Conservation (phyloP, 2,113 vertebrate species). For the Heterotilapia buettikoferi region DNA sequence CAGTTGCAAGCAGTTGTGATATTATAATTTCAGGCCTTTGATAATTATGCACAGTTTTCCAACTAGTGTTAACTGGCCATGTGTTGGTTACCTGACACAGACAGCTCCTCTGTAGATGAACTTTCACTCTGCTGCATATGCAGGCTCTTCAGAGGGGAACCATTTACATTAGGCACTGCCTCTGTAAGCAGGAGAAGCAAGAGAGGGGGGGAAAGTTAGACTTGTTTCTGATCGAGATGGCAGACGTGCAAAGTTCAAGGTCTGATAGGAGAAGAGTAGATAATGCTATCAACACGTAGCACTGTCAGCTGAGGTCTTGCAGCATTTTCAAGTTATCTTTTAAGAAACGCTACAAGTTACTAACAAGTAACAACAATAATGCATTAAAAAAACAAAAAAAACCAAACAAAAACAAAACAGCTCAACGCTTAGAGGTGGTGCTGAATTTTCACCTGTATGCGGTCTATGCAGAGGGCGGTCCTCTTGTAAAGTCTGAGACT, state of each 20-base stretch:
- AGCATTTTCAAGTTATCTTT: not conserved
- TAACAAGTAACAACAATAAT: not conserved
- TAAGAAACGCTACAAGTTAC: not conserved
- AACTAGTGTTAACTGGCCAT: not conserved
- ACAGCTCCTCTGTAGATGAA: conserved; percentile 58
- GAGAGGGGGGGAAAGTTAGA: not conserved
- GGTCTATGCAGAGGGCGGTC: not conserved
- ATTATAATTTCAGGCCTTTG: not conserved
- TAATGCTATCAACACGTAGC: not conserved
- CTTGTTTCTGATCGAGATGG: not conserved
- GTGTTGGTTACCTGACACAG: conserved; percentile 49
- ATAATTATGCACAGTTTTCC: not conserved
- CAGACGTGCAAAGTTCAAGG: not conserved
- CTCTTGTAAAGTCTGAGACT: conserved; percentile 19
- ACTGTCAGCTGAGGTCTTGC: not conserved
- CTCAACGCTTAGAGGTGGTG: not conserved
- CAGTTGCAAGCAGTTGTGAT: not conserved
- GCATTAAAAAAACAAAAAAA: not conserved
- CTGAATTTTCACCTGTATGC: conserved; percentile 46
- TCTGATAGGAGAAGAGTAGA: not conserved
- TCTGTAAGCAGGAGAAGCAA: conserved; percentile 15
- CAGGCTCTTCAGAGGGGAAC: conserved; percentile 6
- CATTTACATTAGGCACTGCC: conserved; percentile 13
- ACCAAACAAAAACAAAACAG: not conserved
- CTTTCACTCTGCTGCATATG: conserved; percentile 39